Conservation (phyloP, 2,113 vertebrate species). For the Garra rufa region DNA sequence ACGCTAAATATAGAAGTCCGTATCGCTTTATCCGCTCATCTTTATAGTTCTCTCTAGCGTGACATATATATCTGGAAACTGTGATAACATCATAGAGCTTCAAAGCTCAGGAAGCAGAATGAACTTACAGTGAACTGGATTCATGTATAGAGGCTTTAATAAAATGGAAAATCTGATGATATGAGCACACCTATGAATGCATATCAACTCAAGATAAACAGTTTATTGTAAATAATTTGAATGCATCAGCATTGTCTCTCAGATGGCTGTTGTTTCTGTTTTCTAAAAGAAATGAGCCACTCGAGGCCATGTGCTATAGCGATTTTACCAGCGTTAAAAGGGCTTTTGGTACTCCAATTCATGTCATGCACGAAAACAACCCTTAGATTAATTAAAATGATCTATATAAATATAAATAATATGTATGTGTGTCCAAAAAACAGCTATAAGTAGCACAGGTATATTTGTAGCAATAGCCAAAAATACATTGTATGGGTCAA, state of each 20-base stretch:
- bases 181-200: background rate
- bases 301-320: background rate
- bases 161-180: background rate
- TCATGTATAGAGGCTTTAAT: background rate
- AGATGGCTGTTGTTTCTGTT: background rate
- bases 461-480: no score
- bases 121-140: slow-evolving; percentile 28
- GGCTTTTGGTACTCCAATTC: background rate
- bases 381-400: background rate
- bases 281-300: background rate
- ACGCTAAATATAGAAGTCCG: slow-evolving; percentile 62
- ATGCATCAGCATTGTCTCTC: background rate
- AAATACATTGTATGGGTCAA: no score
- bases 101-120: slow-evolving; percentile 46
- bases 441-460: no score
- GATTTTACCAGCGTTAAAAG: no score
- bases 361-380: background rate
- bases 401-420: background rate
- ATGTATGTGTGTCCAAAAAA: background rate
- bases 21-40: slow-evolving; percentile 48
- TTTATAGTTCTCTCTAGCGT: slow-evolving; percentile 35
- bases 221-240: background rate
- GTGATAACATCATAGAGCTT: slow-evolving; percentile 54
- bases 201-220: background rate
- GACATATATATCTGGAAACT: slow-evolving; percentile 35